Conservation (phyloP, 2,888 invertebrate genomes). For the Coleophora flavipennella region DNA sequence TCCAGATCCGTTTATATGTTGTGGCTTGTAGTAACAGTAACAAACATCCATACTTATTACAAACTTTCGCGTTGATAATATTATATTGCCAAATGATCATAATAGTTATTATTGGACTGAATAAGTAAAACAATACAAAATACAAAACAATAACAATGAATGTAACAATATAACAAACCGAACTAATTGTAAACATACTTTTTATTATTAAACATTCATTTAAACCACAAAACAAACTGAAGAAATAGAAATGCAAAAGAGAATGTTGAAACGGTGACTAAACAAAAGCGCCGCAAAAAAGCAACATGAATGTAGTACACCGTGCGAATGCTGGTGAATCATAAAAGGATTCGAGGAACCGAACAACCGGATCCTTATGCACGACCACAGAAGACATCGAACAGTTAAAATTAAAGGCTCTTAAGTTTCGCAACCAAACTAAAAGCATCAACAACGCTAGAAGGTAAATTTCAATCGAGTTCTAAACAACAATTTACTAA, state of each 20-base stretch:
- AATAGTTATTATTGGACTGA: too few relatives aligned
- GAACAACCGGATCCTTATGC: conserved; percentile 14
- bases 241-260: conserved; percentile 17
- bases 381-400: conserved; percentile 1
- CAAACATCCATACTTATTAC: too few relatives aligned
- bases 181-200: too few relatives aligned
- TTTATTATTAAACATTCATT: too few relatives aligned
- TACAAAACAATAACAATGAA: too few relatives aligned
- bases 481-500: too few relatives aligned
- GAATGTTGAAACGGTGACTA: conserved; percentile 10
- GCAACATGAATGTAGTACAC: conserved; percentile 27
- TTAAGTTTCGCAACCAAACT: neutral
- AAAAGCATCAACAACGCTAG: neutral
- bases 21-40: too few relatives aligned
- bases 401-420: neutral
- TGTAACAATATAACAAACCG: too few relatives aligned
- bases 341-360: conserved; percentile 38
- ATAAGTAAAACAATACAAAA: too few relatives aligned
- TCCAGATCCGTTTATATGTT: too few relatives aligned
- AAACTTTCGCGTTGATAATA: too few relatives aligned
- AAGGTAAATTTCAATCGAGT: neutral
- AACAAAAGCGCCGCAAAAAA: conserved; percentile 36
- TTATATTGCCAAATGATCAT: too few relatives aligned
- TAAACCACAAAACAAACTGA: neutral
- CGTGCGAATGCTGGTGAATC: conserved; percentile 47